These are phyloP conservation scores for Polietes domitor DNA, from an alignment of 2,888 invertebrate genomes.

Conservation along the genomic window DNA sequence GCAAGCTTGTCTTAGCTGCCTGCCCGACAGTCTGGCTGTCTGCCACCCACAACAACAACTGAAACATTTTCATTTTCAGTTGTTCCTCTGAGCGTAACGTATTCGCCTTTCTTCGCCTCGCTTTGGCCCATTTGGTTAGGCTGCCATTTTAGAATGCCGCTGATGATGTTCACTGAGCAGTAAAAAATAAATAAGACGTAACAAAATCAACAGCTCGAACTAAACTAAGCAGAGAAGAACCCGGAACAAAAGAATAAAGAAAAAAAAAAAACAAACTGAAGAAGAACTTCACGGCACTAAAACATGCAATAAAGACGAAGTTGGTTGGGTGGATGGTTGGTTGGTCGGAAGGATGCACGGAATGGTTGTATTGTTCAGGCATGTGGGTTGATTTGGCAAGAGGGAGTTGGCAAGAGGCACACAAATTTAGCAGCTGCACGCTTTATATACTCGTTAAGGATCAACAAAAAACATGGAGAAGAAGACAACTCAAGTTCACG, in stretches of 20 bases:
- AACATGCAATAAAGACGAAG: constrained; percentile 37
- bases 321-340: background rate
- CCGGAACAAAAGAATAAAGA: background rate
- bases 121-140: background rate
- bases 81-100: background rate
- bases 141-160: constrained; percentile 33
- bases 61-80: no score
- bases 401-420: background rate
- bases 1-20: background rate
- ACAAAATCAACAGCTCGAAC: constrained; percentile 50
- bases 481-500: constrained; percentile 25
- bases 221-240: background rate
- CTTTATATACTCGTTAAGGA: constrained; percentile 25
- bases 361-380: background rate
- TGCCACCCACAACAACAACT: no score
- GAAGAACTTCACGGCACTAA: constrained; percentile 36
- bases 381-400: background rate
- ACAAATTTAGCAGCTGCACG: constrained; percentile 3
- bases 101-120: background rate
- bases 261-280: background rate
- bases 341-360: background rate
- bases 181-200: constrained; percentile 50
- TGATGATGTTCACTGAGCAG: constrained; percentile 49
- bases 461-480: constrained; percentile 10
- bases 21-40: background rate